Evolutionary conservation across 2,113 vertebrate genomes (phyloP).

Genomic region (Phyllostomus discolor): DNA sequence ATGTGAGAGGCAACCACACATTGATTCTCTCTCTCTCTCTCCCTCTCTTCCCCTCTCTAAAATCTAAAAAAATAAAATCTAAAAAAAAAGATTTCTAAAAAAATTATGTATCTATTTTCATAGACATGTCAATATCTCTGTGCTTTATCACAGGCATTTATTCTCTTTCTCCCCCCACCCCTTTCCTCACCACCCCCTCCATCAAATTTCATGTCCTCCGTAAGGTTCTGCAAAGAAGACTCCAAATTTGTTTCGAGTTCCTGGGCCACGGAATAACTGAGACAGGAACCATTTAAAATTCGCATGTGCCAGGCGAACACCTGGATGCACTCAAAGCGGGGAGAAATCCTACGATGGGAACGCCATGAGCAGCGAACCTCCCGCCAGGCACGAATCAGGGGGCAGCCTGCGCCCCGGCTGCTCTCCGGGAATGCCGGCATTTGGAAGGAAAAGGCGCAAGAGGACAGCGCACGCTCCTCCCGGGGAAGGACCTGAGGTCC

Average conservation of each 20-base stretch:
- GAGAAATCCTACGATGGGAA: conserved; percentile 45
- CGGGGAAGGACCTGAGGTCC: neutral
- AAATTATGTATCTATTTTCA: neutral
- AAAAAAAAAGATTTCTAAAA: neutral
- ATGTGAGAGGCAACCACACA: too few species aligned
- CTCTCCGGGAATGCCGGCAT: neutral
- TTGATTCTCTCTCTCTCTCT: too few species aligned
- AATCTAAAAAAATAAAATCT: too few species aligned
- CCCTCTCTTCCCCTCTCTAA: too few species aligned
- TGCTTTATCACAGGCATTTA: neutral
- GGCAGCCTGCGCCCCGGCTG: neutral
- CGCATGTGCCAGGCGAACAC: conserved; percentile 44
- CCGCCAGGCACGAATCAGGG: conserved; percentile 50
- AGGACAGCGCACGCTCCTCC: accelerated
- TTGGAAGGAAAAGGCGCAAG: neutral
- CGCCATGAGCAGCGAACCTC: conserved; percentile 54
- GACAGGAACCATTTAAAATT: conserved; percentile 38
- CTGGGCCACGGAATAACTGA: neutral
- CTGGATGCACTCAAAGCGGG: conserved; percentile 30
- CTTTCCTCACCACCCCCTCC: neutral
- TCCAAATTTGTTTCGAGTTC: neutral
- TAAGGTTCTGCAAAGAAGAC: neutral
- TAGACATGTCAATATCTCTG: neutral
- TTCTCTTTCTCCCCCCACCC: neutral
- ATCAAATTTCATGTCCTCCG: neutral